These are phyloP conservation scores for Lepidocolaptes lacrymiger DNA, from an alignment of 2,797 vertebrate species.

Conservation along the genomic window DNA sequence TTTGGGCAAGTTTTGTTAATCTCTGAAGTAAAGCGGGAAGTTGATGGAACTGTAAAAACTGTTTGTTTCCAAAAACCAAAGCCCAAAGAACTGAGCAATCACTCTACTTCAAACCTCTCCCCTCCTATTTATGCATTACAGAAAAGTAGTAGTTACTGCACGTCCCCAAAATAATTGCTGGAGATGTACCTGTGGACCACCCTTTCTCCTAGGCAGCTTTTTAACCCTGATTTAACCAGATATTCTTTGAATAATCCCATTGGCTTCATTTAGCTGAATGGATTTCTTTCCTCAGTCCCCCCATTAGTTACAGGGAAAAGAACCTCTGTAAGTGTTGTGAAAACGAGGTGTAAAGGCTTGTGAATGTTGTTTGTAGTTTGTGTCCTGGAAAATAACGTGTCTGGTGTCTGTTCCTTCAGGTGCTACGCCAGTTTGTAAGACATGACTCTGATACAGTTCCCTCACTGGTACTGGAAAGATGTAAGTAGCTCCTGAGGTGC, in stretches of 20 bases:
- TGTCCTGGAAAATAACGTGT: neutral
- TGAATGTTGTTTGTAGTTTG: neutral
- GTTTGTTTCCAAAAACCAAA: neutral
- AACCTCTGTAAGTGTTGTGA: neutral
- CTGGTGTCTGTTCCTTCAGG: conserved; percentile 73
- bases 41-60: neutral
- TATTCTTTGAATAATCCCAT: neutral
- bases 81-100: neutral
- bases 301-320: fast-evolving
- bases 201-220: neutral
- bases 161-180: neutral
- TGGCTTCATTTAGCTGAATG: neutral
- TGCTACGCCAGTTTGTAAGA: conserved; percentile 85
- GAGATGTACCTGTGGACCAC: neutral
- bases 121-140: fast-evolving
- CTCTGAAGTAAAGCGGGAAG: neutral
- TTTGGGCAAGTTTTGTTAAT: neutral
- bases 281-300: neutral
- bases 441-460: conserved; percentile 75
- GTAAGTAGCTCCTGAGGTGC: conserved; percentile 78
- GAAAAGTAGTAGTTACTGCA: neutral
- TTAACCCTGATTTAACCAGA: neutral
- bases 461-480: conserved; percentile 88
- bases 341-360: fast-evolving
- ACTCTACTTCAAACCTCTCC: fast-evolving